Percentiles rank a stretch among this genome's conserved stretches.
Conservation (phyloP, 2,113 vertebrate species). For the Podarcis raffonei region DNA sequence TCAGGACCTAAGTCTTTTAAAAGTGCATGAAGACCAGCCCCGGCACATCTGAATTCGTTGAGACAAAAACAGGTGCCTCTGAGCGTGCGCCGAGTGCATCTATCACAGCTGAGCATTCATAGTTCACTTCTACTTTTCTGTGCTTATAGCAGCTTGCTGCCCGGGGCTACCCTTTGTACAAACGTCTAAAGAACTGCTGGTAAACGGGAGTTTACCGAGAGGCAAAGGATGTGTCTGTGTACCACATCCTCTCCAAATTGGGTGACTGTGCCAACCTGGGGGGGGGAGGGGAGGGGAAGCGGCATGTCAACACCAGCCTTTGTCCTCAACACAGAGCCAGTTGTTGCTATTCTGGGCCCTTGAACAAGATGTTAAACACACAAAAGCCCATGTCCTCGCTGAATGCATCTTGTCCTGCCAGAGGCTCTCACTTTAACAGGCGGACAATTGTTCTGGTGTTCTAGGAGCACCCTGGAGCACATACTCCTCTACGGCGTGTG, state of each 20-base stretch:
- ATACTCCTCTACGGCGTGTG: constrained; percentile 11
- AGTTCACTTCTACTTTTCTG: not conserved
- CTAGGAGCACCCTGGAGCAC: not conserved
- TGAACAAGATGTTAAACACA: constrained; percentile 16
- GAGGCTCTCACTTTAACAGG: not conserved
- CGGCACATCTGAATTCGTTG: not conserved
- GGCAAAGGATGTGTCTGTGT: not conserved
- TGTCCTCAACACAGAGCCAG: constrained; percentile 2
- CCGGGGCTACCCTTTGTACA: not conserved
- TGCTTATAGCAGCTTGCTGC: not conserved
- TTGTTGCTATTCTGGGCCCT: constrained; percentile 11
- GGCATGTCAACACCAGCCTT: not conserved
- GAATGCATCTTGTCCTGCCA: not conserved
- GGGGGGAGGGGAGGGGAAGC: not conserved
- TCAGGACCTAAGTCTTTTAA: not conserved
- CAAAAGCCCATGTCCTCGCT: not conserved
- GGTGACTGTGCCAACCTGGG: fast-evolving
- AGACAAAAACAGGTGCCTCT: not conserved
- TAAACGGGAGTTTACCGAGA: not conserved
- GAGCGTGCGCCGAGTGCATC: not conserved
- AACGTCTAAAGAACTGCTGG: not conserved
- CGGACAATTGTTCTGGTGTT: not conserved
- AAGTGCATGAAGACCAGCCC: not conserved
- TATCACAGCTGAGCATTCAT: not conserved
- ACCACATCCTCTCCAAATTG: not conserved